Conservation (phyloP, 2,113 vertebrate genomes). For the mouse (Mus musculus) region DNA sequence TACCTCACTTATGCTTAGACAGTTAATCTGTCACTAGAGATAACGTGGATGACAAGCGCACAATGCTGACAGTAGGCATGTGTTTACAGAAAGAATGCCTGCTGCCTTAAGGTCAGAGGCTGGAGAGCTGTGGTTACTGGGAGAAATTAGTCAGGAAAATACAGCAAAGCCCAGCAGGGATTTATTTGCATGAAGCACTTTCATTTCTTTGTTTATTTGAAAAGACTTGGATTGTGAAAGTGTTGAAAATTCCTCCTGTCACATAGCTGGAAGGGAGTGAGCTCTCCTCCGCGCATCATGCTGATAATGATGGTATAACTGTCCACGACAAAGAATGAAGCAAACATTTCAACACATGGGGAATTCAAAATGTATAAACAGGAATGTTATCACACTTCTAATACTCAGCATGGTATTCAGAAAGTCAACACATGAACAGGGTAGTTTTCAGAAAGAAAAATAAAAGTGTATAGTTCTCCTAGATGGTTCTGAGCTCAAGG, state of each 20-base stretch:
- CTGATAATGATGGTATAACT: not conserved
- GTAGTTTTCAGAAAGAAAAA: not conserved
- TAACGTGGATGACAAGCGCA: slow-evolving; percentile 81
- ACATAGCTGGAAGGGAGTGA: slow-evolving; percentile 35
- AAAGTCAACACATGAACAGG: slow-evolving; percentile 44
- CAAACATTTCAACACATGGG: slow-evolving; percentile 48
- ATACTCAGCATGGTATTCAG: slow-evolving; percentile 49
- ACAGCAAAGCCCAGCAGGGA: slow-evolving; percentile 81
- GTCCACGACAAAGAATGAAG: not conserved
- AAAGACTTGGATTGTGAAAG: slow-evolving; percentile 71
- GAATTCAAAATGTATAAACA: slow-evolving; percentile 39
- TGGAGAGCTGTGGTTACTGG: slow-evolving; percentile 83
- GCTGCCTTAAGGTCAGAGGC: slow-evolving; percentile 85
- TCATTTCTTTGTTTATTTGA: slow-evolving; percentile 82
- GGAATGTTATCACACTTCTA: slow-evolving; percentile 59
- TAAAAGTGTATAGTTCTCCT: not conserved
- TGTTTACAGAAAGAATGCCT: slow-evolving; percentile 84
- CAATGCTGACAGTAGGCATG: slow-evolving; percentile 80
- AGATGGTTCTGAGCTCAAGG: not conserved
- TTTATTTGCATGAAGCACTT: slow-evolving; percentile 80
- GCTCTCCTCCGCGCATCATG: not conserved
- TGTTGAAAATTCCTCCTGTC: slow-evolving; percentile 56
- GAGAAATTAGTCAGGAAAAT: slow-evolving; percentile 89
- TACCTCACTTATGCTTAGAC: slow-evolving; percentile 72
- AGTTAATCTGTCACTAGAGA: slow-evolving; percentile 84